Evolutionary conservation across 2,797 vertebrate species (phyloP).

Genomic region (Siniperca scherzeri): DNA sequence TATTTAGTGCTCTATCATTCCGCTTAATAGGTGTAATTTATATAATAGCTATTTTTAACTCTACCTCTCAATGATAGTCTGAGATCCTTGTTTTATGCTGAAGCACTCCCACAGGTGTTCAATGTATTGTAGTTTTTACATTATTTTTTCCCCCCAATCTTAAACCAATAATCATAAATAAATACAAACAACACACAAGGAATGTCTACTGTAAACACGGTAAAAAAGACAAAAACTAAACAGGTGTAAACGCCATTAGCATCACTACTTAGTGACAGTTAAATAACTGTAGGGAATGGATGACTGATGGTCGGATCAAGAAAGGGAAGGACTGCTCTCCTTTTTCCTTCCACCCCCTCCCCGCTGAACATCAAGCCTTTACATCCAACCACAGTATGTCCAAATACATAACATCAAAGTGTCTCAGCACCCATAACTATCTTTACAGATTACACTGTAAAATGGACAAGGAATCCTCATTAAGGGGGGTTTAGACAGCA

Average conservation of each 20-base stretch:
- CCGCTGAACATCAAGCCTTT: constrained; percentile 79
- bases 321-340: constrained; percentile 79
- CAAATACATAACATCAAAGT: constrained; percentile 83
- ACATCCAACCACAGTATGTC: constrained; percentile 79
- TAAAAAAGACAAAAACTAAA: constrained; percentile 91
- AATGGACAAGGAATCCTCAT: constrained; percentile 82
- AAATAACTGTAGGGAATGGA: constrained; percentile 87
- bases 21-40: constrained; percentile 92
- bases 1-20: constrained; percentile 98
- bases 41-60: constrained; percentile 89
- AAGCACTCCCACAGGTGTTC: constrained; percentile 92
- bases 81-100: constrained; percentile 92
- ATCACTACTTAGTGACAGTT: constrained; percentile 91
- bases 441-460: constrained; percentile 83
- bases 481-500: constrained; percentile 83
- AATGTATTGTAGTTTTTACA: constrained; percentile 89
- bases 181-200: constrained; percentile 99
- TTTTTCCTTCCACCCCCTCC: constrained; percentile 40
- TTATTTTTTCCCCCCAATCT: constrained; percentile 76
- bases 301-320: constrained; percentile 84
- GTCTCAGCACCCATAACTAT: constrained; percentile 80
- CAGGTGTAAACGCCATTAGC: constrained; percentile 92
- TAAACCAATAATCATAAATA: constrained; percentile 99
- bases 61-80: constrained; percentile 94
- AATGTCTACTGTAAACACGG: constrained; percentile 99